Percentiles rank a stretch among this genome's conserved stretches.
phyloP scores from a whole-genome alignment of 2,797 vertebrate species.

The Acanthiza pusilla region DNA sequence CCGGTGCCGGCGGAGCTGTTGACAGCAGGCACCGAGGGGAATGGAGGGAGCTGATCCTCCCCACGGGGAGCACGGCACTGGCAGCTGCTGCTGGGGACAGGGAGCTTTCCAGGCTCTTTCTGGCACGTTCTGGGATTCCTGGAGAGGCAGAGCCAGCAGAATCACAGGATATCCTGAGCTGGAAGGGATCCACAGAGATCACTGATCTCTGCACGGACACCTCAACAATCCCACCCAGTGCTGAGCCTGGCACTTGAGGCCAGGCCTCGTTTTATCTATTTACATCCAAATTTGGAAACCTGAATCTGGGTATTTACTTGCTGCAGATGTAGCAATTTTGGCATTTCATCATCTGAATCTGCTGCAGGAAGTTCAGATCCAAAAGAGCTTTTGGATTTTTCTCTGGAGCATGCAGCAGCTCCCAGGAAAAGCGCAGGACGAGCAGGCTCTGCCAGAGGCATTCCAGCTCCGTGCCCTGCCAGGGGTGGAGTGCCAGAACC shows the following conservation, averaged over 20 bases:
- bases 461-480: background rate
- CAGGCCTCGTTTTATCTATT: background rate
- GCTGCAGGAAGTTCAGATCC: background rate
- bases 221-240: rapidly evolving
- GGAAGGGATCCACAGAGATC: background rate
- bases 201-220: background rate
- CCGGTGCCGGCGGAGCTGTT: slow-evolving; percentile 17
- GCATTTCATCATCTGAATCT: background rate
- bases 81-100: background rate
- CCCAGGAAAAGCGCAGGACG: background rate
- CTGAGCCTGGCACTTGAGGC: background rate
- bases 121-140: background rate
- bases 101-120: background rate
- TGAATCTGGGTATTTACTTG: background rate
- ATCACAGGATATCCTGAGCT: background rate
- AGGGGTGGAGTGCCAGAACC: background rate
- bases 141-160: background rate
- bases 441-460: background rate
- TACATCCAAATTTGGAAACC: background rate
- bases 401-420: background rate
- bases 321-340: background rate
- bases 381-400: background rate
- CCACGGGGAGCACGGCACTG: rapidly evolving
- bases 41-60: background rate
- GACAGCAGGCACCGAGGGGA: slow-evolving; percentile 21